Percentiles rank a stretch among this genome's conserved stretches.
phyloP scores from a whole-genome alignment of 2,888 invertebrate species.

The Eupithecia centaureata region DNA sequence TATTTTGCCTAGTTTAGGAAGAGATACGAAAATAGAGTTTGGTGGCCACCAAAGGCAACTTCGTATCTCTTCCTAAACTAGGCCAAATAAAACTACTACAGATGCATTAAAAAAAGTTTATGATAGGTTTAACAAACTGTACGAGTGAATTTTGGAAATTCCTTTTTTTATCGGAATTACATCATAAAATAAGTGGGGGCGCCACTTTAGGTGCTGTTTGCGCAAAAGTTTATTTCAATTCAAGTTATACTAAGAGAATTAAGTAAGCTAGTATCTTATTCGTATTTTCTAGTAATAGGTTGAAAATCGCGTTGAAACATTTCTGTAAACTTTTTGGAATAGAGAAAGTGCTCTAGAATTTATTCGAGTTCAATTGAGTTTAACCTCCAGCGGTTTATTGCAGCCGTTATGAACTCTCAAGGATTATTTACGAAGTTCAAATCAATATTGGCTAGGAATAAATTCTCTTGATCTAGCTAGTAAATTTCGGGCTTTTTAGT shows the following conservation, averaged over 20 bases:
- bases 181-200: too few species aligned
- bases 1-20: too few species aligned
- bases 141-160: too few species aligned
- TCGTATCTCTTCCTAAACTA: too few species aligned
- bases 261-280: not conserved
- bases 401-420: conserved; percentile 10
- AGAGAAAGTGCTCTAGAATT: not conserved
- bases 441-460: not conserved
- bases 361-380: conserved; percentile 2
- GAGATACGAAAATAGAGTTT: too few species aligned
- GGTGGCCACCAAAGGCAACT: too few species aligned
- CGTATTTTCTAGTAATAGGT: not conserved
- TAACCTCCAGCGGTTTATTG: conserved; percentile 4
- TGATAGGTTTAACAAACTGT: too few species aligned
- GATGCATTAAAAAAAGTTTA: too few species aligned
- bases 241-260: not conserved
- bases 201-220: too few species aligned
- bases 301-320: not conserved
- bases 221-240: conserved; percentile 11
- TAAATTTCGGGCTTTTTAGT: not conserved
- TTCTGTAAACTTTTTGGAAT: not conserved
- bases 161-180: too few species aligned
- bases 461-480: not conserved
- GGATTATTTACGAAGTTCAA: conserved; percentile 5
- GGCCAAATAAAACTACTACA: too few species aligned